These are phyloP conservation scores for Harpalus rubripes DNA, from an alignment of 2,888 invertebrate species.

Conservation along the genomic window DNA sequence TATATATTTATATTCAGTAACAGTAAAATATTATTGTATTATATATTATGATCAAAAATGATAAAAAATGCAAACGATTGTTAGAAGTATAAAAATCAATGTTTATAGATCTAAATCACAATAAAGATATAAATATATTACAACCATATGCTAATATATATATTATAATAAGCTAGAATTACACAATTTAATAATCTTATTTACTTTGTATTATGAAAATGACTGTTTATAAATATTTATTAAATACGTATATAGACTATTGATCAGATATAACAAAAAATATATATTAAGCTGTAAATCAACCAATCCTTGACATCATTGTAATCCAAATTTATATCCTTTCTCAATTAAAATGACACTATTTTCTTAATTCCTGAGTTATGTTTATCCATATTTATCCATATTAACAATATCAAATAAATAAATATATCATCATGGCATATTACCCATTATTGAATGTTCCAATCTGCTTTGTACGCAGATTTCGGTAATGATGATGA, in stretches of 20 bases:
- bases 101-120: background rate
- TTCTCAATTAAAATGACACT: too few species aligned
- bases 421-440: too few species aligned
- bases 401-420: too few species aligned
- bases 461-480: too few species aligned
- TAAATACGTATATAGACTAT: background rate
- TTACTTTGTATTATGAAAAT: background rate
- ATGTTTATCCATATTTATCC: too few species aligned
- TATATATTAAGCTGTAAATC: too few species aligned
- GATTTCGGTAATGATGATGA: too few species aligned
- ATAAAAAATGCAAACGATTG: constrained; percentile 3
- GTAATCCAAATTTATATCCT: too few species aligned
- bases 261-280: background rate
- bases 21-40: background rate
- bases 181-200: background rate
- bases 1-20: background rate
- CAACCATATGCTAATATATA: background rate
- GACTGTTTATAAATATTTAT: background rate
- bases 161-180: background rate
- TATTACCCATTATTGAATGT: too few species aligned
- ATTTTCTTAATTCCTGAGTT: too few species aligned
- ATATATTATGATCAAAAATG: constrained; percentile 10
- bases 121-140: background rate
- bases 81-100: background rate
- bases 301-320: too few species aligned